Conservation (phyloP, 2,888 invertebrate genomes). For the Tuta absoluta region DNA sequence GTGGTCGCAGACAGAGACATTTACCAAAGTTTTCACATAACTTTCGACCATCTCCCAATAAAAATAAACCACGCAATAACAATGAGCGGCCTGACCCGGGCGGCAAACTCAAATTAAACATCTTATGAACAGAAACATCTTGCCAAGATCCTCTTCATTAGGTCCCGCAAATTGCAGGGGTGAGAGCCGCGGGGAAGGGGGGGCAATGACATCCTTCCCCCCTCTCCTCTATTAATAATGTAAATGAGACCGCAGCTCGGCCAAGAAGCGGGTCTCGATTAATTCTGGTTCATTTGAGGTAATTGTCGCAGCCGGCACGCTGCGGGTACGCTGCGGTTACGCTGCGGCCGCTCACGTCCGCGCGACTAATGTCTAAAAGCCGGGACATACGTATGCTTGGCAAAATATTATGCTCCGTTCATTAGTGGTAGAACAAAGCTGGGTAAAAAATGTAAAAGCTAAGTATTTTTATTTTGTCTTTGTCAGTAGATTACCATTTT, state of each 20-base stretch:
- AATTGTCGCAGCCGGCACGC: constrained; percentile 77
- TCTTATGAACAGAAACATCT: constrained; percentile 80
- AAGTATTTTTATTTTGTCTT: neutral
- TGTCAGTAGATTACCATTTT: neutral
- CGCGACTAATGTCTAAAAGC: constrained; percentile 32
- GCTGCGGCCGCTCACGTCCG: constrained; percentile 34
- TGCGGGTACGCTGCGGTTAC: constrained; percentile 53
- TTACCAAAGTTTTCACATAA: neutral
- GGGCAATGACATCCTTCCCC: constrained; percentile 69
- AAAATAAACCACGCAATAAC: constrained; percentile 68
- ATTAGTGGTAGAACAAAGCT: neutral
- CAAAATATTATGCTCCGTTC: constrained; percentile 6
- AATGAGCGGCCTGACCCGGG: constrained; percentile 76
- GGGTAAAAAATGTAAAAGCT: neutral
- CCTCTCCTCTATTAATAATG: constrained; percentile 80
- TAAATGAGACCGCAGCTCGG: constrained; percentile 80
- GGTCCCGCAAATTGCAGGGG: constrained; percentile 72
- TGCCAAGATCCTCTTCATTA: constrained; percentile 80
- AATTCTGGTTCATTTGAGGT: constrained; percentile 82
- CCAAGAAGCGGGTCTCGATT: constrained; percentile 80
- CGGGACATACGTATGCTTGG: constrained; percentile 9
- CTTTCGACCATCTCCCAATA: constrained; percentile 40
- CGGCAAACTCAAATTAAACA: constrained; percentile 79
- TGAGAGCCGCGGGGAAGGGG: constrained; percentile 47
- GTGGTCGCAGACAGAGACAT: neutral